Conservation (phyloP, 2,113 vertebrate genomes). For the Calyptommatus sinebrachiatus region DNA sequence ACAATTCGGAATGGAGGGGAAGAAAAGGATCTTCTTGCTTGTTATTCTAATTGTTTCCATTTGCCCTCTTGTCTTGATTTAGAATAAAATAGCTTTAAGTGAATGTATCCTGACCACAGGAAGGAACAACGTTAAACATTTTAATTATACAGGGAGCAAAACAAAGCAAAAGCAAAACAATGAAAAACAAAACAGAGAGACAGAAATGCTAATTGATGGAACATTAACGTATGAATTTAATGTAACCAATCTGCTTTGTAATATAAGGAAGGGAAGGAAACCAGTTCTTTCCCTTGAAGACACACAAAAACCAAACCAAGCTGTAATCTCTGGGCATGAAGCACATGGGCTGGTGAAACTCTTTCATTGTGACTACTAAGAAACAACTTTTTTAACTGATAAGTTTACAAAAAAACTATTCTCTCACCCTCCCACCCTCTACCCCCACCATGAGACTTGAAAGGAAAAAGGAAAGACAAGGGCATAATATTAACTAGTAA, state of each 20-base stretch:
- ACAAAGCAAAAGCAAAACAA: conserved; percentile 69
- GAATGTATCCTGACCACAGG: conserved; percentile 49
- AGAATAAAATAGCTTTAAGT: conserved; percentile 34
- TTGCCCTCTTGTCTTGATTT: conserved; percentile 48
- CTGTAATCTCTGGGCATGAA: neutral
- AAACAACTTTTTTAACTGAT: neutral
- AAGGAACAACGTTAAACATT: conserved; percentile 48
- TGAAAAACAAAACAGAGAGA: conserved; percentile 53
- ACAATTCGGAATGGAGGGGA: neutral
- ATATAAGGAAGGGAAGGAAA: conserved; percentile 23
- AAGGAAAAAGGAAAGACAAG: neutral
- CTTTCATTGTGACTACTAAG: neutral
- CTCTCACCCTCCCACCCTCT: neutral
- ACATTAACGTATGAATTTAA: conserved; percentile 58
- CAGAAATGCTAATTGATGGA: conserved; percentile 56
- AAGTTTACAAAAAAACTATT: conserved; percentile 1
- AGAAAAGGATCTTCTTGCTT: neutral
- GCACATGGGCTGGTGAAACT: neutral
- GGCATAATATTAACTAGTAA: neutral
- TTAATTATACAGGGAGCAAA: conserved; percentile 55
- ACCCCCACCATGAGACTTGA: rapidly evolving
- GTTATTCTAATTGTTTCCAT: conserved; percentile 63
- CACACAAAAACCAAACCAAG: neutral
- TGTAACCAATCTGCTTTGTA: conserved; percentile 47
- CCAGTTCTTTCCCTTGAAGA: conserved; percentile 30